Evolutionary conservation across 2,113 vertebrate species (phyloP), one percentile per base, ranked within the genome.

Genomic region (Helogale parvula): DNA sequence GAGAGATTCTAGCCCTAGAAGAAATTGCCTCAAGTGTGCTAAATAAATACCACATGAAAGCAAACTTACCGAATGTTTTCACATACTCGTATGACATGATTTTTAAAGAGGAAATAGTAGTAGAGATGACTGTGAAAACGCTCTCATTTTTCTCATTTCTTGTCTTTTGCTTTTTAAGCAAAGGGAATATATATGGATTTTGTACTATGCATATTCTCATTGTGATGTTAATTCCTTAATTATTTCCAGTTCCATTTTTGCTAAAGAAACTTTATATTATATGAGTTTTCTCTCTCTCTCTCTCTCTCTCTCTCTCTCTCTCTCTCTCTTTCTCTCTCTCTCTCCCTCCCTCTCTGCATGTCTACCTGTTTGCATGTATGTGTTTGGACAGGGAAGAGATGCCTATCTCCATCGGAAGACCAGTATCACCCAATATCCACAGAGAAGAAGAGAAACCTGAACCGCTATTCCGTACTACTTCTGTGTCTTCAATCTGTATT

Each of bases 241-340:
- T 87, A 2, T 94, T 93, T 88, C 13, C 84, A 93, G 85, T 68
- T 94, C 17, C 16, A 71, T 80, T 96, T 96, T 93, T 76, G 38
- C 15, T 31, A 76, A 77, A 71, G 27, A 27, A 65, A 85, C 9
- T 89, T 89, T 47, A 80, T 0, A 16, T 84, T 23, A 38, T 52
- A 10, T 33, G n/a, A 31, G 15, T 19, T 21, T 10, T 57, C 9
- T 80, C 27, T 35, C 10, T 50, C 13, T 63, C 15, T 84, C 81
- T 38, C 14, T 76, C 31, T 60, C 10, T 68, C 35, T 50, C 27
- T 68, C 13, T 41, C n/a, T n/a, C n/a, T n/a, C n/a, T n/a, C n/a
- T n/a, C n/a, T n/a, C n/a, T n/a, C n/a, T n/a, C n/a, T n/a, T n/a
- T n/a, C n/a, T n/a, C n/a, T n/a, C n/a, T n/a, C n/a, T n/a, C n/a